Evolutionary conservation across 2,888 invertebrate genomes (phyloP), one percentile per base, ranked within the genome.

Genomic region (Andrena haemorrhoa): DNA sequence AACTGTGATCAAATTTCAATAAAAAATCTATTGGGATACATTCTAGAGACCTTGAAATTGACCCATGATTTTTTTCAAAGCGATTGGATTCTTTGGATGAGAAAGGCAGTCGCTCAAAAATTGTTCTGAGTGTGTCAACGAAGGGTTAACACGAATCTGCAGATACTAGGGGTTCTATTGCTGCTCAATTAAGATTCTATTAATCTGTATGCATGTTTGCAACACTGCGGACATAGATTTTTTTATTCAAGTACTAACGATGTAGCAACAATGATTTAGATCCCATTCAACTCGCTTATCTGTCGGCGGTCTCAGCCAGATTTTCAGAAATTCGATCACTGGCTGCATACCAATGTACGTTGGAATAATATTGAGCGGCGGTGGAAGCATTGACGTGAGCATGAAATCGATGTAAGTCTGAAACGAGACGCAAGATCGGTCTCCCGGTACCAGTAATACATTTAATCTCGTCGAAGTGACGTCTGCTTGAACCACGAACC

Each of bases 331-430:
- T 74, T 95, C 95, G 72, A 94, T 86, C 41, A 95, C 92, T 68
- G 92, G 92, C 29, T 92, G 92, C 79, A 96, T 90, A 0, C 95
- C 96, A 5, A 93, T 92, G 2, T 95, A 94, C 0, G 96, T 96
- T 1, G 96, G 96, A 29, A 97, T 94, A 89, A 97, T 94, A 94
- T 97, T 97, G 89, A 97, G 96, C 0, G 97, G 97, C 0, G 97
- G 96, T 0, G 97, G 96, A 6, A 97, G 94, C 1, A 96, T 95
- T 1, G 96, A 96, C 87, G 96, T 96, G 82, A 96, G 94, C 95
- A 97, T 97, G 92, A 96, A 97, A 90, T 96, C 96, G 86, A 97
- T 93, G 94, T 97, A 97, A 74, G 97, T 95, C 92, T 94, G 79
- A 56, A 85, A 82, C 60, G 23, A 0, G 16, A 31, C 12, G 8